Evolutionary conservation across 2,797 vertebrate species (phyloP).

Genomic region (Ibycter americanus): DNA sequence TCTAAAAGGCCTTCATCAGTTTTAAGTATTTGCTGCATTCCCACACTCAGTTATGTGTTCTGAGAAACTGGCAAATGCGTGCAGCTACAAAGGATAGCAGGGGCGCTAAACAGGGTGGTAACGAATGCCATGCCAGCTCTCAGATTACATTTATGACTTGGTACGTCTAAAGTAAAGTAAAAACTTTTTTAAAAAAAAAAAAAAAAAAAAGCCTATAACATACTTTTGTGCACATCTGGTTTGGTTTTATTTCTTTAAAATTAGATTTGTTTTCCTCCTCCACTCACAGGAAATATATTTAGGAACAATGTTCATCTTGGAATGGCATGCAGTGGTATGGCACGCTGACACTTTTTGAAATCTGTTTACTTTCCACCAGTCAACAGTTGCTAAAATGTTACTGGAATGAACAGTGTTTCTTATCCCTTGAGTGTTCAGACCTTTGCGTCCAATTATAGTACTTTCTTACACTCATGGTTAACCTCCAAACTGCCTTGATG

Average conservation of each 20-base stretch:
- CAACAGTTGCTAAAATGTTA: conserved; percentile 55
- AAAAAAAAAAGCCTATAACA: not conserved
- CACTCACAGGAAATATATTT: conserved; percentile 51
- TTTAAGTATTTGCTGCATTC: not conserved
- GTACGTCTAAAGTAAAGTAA: not conserved
- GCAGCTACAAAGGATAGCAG: not conserved
- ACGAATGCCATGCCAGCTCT: not conserved
- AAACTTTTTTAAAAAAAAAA: not conserved
- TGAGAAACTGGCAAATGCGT: not conserved
- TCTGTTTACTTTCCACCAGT: conserved; percentile 56
- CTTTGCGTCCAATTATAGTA: conserved; percentile 17
- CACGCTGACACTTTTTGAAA: conserved; percentile 53
- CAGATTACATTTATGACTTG: not conserved
- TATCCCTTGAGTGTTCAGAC: not conserved
- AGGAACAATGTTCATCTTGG: conserved; percentile 53
- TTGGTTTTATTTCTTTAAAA: conserved; percentile 41
- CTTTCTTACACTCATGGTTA: not conserved
- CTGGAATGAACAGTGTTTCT: not conserved
- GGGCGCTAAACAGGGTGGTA: not conserved
- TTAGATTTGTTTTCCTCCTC: conserved; percentile 51
- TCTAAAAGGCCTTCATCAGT: not conserved
- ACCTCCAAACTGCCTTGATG: not conserved
- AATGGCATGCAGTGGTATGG: conserved; percentile 57
- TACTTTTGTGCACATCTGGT: conserved; percentile 18
- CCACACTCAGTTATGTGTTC: not conserved